A percentile compares a stretch with the other conserved stretches of the same genome.
These are phyloP conservation scores for Argyra leucocephala DNA, from an alignment of 2,888 invertebrate genomes.

Conservation along the genomic window DNA sequence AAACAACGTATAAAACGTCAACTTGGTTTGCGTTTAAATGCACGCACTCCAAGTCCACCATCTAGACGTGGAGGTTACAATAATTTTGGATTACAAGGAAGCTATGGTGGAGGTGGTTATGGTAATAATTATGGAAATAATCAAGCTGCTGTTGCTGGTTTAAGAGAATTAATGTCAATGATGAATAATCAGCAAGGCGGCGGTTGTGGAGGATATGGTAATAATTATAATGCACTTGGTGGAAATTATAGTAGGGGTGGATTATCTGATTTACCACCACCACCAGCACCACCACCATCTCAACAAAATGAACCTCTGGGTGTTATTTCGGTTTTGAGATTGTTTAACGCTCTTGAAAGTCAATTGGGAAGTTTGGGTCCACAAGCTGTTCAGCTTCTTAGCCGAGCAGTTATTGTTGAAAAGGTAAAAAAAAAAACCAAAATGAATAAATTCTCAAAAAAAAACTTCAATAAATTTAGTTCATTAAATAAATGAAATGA, in stretches of 20 bases:
- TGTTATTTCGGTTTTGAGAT: conserved; percentile 20
- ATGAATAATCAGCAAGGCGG: conserved; percentile 3
- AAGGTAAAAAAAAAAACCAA: conserved; percentile 18
- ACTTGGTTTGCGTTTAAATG: conserved; percentile 18
- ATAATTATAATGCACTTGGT: neutral
- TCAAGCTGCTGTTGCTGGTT: neutral
- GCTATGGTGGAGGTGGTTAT: conserved; percentile 2
- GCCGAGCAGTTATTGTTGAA: conserved; percentile 20
- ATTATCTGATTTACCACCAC: conserved; percentile 9
- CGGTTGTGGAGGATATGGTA: conserved; percentile 7
- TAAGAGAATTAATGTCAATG: neutral
- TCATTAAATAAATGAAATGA: neutral
- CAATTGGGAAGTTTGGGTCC: conserved; percentile 23
- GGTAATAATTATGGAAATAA: neutral
- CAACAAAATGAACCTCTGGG: conserved; percentile 16
- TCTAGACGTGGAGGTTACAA: conserved; percentile 2
- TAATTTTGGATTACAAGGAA: conserved; percentile 5
- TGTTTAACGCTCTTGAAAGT: conserved; percentile 22
- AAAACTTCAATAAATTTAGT: neutral
- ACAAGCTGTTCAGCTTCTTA: conserved; percentile 21
- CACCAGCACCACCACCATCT: conserved; percentile 11
- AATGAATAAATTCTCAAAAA: no score
- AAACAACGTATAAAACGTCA: conserved; percentile 18
- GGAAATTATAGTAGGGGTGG: neutral
- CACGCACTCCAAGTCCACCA: conserved; percentile 21